Base-by-base conservation (phyloP, 2,797 vertebrate genomes). In the Betta splendens region DNA sequence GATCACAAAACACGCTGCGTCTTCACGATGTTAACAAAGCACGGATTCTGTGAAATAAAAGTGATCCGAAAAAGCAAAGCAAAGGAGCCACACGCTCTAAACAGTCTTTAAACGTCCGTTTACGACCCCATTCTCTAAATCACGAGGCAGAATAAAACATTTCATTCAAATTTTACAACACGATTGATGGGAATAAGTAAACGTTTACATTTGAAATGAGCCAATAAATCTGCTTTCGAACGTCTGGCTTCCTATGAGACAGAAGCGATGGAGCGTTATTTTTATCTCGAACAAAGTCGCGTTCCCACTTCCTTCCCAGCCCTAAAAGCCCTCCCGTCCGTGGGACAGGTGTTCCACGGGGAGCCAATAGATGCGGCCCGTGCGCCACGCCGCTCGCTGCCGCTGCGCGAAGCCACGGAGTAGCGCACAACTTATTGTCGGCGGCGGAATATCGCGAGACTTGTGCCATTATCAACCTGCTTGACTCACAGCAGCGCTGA, bases 401-500 rank as follows among this genome's bases (percentile, higher is more conserved):
- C 90, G 82, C 91, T 90, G 83, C 91, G 89, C 88, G 92, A 91
- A 81, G 81, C 83, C 88, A 55, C 84, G 73, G 82, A 89, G 91
- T 86, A 91, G 87, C 86, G 87, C 91, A 91, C 80, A 89, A 88
- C 31, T 89, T 86, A 89, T 85, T 87, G 82, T 85, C 76, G 13
- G 80, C 55, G n/a, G 62, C 54, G 68, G 13, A 84, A 48, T 95
- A 93, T 96, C 94, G 94, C 95, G 94, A 95, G 94, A 95, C 87
- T 93, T 91, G 88, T 77, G 80, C 87, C 90, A 88, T 87, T 82
- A 92, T 91, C 93, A 94, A 95, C 94, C 94, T 95, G 94, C 93
- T 89, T 90, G 89, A 89, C 91, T 90, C 89, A 89, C 85, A 88
- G 90, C 87, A 80, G 90, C 87, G 88, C 91, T 77, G 91, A 90